A percentile compares a stretch with the other conserved stretches of the same genome.
Conservation (phyloP, 2,888 invertebrate genomes). For the Eupithecia abbreviata region DNA sequence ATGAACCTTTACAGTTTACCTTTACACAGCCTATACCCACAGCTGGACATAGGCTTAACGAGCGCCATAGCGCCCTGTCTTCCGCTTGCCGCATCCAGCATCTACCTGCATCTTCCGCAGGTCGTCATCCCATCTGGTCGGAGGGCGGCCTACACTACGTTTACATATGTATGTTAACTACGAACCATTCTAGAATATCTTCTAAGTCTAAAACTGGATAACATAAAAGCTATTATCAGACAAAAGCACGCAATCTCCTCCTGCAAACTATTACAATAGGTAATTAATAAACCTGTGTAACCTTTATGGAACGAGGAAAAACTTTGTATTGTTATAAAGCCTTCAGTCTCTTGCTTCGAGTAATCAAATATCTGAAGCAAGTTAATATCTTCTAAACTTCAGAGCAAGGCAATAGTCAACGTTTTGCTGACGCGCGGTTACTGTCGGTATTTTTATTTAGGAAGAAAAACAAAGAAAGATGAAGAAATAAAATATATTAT, state of each 20-base stretch:
- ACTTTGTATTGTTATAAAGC: background rate
- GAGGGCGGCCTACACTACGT: no score
- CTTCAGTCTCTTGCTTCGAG: background rate
- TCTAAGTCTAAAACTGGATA: background rate
- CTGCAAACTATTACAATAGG: background rate
- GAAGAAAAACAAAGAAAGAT: no score
- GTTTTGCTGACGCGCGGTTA: background rate
- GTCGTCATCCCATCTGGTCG: no score
- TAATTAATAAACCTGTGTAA: background rate
- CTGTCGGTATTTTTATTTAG: background rate
- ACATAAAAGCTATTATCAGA: background rate
- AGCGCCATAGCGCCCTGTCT: no score
- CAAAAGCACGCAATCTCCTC: background rate
- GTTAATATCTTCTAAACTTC: background rate
- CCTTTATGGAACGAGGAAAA: background rate
- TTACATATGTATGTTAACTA: no score
- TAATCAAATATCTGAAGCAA: background rate
- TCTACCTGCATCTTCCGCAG: no score
- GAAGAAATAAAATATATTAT: no score
- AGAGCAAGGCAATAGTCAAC: background rate
- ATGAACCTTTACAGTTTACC: no score
- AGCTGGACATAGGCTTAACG: no score
- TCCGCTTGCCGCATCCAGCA: no score
- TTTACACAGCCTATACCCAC: no score
- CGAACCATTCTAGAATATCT: no score